phyloP scores from a whole-genome alignment of 2,797 vertebrate genomes.

The Poecilia velifera region DNA sequence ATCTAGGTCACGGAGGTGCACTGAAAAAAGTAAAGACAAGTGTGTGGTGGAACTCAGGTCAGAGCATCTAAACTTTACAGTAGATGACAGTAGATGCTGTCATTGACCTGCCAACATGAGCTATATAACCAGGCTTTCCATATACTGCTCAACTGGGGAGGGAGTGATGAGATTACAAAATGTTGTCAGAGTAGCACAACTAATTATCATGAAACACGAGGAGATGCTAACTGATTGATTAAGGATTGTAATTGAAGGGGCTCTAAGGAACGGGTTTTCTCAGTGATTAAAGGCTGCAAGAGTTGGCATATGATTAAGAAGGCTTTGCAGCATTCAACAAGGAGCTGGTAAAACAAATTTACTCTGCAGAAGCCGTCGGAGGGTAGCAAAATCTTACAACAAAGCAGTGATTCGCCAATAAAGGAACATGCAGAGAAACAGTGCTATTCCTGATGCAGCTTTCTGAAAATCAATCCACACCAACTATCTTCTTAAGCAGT shows the following conservation, averaged over 20 bases:
- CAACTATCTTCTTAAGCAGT: constrained; percentile 14
- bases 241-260: constrained; percentile 71
- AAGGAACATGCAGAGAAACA: constrained; percentile 20
- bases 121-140: constrained; percentile 37
- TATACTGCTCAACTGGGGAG: constrained; percentile 47
- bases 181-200: constrained; percentile 57
- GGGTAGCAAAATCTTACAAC: constrained; percentile 29
- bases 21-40: background rate
- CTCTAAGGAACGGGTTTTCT: constrained; percentile 63
- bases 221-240: constrained; percentile 75
- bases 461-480: constrained; percentile 36
- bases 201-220: constrained; percentile 70
- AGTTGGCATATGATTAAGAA: constrained; percentile 54
- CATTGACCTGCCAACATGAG: constrained; percentile 56
- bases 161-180: constrained; percentile 60
- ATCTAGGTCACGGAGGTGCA: constrained; percentile 6
- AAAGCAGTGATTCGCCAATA: constrained; percentile 18
- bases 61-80: constrained; percentile 42
- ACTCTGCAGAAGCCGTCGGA: constrained; percentile 31
- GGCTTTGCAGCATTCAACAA: constrained; percentile 43
- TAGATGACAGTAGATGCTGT: constrained; percentile 54
- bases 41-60: background rate
- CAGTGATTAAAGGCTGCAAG: constrained; percentile 60
- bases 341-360: constrained; percentile 30
- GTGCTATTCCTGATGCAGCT: constrained; percentile 15